A percentile compares a stretch with the other conserved stretches of the same genome.
Conservation (phyloP, 2,888 invertebrate species). For the Steromphala cineraria region DNA sequence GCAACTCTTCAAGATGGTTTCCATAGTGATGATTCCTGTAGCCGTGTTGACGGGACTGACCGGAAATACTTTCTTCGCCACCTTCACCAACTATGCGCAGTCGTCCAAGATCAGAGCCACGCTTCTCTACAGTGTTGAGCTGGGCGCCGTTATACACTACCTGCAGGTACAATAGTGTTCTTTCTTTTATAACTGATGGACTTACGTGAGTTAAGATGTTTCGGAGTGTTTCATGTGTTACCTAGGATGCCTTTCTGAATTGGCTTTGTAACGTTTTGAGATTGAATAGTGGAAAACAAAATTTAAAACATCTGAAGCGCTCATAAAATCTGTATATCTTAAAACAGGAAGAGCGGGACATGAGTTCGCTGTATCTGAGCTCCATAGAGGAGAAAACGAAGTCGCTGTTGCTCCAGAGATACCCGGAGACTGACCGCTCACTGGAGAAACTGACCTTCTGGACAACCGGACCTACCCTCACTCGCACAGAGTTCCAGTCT, state of each 20-base stretch:
- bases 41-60: slow-evolving; percentile 59
- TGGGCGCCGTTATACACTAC: slow-evolving; percentile 8
- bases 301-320: not conserved
- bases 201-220: too few relatives aligned
- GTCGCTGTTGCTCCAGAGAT: slow-evolving; percentile 55
- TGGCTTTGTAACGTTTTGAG: too few relatives aligned
- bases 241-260: too few relatives aligned
- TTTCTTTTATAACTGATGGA: too few relatives aligned
- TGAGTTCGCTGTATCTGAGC: slow-evolving; percentile 66
- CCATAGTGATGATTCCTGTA: slow-evolving; percentile 60
- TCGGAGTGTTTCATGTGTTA: too few relatives aligned
- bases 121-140: slow-evolving; percentile 36
- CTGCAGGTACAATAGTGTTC: not conserved
- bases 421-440: slow-evolving; percentile 60
- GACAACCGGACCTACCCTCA: slow-evolving; percentile 51
- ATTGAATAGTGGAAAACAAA: too few relatives aligned
- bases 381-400: slow-evolving; percentile 61
- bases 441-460: slow-evolving; percentile 57
- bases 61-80: slow-evolving; percentile 56
- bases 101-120: slow-evolving; percentile 47
- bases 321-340: slow-evolving; percentile 26
- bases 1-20: slow-evolving; percentile 63
- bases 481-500: slow-evolving; percentile 50
- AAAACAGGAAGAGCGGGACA: slow-evolving; percentile 62
- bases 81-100: slow-evolving; percentile 49